Percentiles rank a stretch among this genome's conserved stretches.
phyloP scores from a whole-genome alignment of 2,113 vertebrate genomes.

The Pogonocichla stellata region DNA sequence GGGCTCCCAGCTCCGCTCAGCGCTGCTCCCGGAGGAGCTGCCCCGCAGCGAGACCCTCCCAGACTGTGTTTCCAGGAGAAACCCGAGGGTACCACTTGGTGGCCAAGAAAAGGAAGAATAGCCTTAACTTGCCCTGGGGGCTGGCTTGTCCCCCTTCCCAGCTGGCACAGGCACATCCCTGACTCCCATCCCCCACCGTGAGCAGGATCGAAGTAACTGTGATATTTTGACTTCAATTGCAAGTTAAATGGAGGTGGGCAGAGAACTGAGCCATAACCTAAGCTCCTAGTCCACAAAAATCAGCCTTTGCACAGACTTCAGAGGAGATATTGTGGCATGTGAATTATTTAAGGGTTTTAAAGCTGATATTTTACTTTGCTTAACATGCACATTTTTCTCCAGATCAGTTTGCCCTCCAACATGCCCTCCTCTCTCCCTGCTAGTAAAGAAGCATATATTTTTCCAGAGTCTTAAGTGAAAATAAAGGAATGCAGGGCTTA shows the following conservation, averaged over 20 bases:
- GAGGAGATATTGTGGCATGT: neutral
- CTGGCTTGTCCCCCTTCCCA: neutral
- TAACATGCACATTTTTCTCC: conserved; percentile 7
- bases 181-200: fast-evolving
- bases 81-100: neutral
- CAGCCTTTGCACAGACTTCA: neutral
- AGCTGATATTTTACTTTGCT: neutral
- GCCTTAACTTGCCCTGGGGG: neutral
- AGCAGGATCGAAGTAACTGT: too few species aligned
- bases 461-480: neutral
- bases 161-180: neutral
- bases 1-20: neutral
- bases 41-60: neutral
- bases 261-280: neutral
- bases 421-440: neutral
- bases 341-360: neutral
- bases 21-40: neutral
- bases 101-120: neutral
- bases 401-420: neutral
- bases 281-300: neutral
- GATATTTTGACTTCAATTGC: neutral
- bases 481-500: conserved; percentile 47
- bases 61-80: neutral
- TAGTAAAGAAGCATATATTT: neutral
- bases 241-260: neutral